Evolutionary conservation across 2,797 vertebrate species (phyloP).

Genomic region (Betta splendens): DNA sequence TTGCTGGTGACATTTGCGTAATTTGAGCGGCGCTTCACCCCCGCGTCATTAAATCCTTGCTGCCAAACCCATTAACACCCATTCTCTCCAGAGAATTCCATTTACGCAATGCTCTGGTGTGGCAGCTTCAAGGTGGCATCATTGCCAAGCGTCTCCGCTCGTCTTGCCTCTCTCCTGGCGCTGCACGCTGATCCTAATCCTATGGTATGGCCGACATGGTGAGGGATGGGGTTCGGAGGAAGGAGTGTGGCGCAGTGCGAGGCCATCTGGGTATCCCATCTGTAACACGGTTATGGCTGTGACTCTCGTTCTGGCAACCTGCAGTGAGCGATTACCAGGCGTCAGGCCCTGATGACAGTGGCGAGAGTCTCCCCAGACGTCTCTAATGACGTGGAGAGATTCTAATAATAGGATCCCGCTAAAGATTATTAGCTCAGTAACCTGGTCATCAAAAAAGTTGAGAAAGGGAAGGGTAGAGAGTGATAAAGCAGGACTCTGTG

Average conservation of each 20-base stretch:
- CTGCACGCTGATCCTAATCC: constrained; percentile 61
- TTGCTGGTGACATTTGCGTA: constrained; percentile 71
- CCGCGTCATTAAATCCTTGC: constrained; percentile 59
- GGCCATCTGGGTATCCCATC: constrained; percentile 85
- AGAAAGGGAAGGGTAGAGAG: constrained; percentile 10
- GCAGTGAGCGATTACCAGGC: constrained; percentile 64
- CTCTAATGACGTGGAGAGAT: constrained; percentile 60
- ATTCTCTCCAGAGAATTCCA: constrained; percentile 60
- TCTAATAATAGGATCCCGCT: constrained; percentile 75
- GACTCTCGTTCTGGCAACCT: constrained; percentile 67
- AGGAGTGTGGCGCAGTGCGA: constrained; percentile 59
- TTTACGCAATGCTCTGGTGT: constrained; percentile 61
- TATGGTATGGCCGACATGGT: constrained; percentile 37
- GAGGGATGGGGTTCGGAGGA: constrained; percentile 26
- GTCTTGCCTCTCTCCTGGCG: constrained; percentile 47
- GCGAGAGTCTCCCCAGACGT: constrained; percentile 66
- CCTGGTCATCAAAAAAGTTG: constrained; percentile 52
- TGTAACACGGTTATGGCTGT: constrained; percentile 74
- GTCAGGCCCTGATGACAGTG: constrained; percentile 62
- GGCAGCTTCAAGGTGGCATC: constrained; percentile 47
- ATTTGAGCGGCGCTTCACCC: constrained; percentile 64
- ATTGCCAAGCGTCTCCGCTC: constrained; percentile 51
- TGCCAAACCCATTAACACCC: constrained; percentile 73
- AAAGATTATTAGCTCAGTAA: constrained; percentile 59
- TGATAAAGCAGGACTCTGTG: constrained; percentile 9